phyloP scores from a whole-genome alignment of 1,140 invertebrate species.

The Hyles euphorbiae region DNA sequence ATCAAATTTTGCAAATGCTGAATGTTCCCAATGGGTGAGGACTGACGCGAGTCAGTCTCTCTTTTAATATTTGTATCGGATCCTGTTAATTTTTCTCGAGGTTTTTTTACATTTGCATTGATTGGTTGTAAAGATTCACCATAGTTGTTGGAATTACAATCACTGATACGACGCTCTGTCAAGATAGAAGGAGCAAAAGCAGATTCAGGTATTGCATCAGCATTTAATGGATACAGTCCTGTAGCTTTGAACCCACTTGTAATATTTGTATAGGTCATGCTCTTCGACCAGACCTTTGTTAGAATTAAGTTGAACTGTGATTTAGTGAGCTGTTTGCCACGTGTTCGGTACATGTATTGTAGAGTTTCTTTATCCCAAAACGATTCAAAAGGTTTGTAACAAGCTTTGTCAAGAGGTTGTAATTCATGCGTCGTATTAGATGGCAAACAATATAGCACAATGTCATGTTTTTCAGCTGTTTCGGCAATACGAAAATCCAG shows the following conservation, averaged over 20 bases:
- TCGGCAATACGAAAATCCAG: conserved; percentile 39
- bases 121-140: no score
- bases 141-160: no score
- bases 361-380: conserved; percentile 34
- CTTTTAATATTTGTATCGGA: no score
- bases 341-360: conserved; percentile 23
- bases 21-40: no score
- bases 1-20: no score
- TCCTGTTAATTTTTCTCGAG: no score
- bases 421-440: conserved; percentile 60
- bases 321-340: conserved; percentile 34
- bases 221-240: conserved; percentile 30
- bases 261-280: conserved; percentile 29
- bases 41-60: no score
- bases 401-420: conserved; percentile 43
- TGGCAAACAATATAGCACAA: conserved; percentile 33
- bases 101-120: no score
- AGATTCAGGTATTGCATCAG: conserved; percentile 33
- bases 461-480: conserved; percentile 27
- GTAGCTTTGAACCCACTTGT: conserved; percentile 29
- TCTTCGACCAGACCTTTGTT: conserved; percentile 38
- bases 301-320: conserved; percentile 42
- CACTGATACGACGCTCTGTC: conserved; percentile 13
- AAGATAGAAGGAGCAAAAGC: conserved; percentile 30
- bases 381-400: conserved; percentile 42